phyloP scores from a whole-genome alignment of 2,113 vertebrate genomes.

The Megalops atlanticus region DNA sequence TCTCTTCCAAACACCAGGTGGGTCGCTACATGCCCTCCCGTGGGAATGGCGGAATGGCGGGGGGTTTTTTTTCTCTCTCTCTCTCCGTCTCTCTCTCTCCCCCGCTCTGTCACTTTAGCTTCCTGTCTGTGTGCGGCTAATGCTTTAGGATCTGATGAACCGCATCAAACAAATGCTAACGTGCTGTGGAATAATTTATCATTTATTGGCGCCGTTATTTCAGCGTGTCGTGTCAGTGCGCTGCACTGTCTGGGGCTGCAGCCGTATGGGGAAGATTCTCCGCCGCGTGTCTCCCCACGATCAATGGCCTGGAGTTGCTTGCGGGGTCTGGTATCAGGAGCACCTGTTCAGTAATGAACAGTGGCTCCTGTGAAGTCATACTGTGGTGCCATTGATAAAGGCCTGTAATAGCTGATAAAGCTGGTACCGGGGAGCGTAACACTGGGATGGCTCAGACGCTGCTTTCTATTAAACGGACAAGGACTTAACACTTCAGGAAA shows the following conservation, averaged over 20 bases:
- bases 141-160: neutral
- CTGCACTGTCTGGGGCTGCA: too few relatives aligned
- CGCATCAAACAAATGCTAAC: too few relatives aligned
- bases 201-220: too few relatives aligned
- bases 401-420: neutral
- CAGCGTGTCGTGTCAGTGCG: too few relatives aligned
- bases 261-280: too few relatives aligned
- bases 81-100: neutral
- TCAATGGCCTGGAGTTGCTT: too few relatives aligned
- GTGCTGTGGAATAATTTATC: too few relatives aligned
- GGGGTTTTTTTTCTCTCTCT: neutral
- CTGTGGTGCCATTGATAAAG: neutral
- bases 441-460: neutral
- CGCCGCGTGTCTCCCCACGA: too few relatives aligned
- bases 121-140: too few relatives aligned
- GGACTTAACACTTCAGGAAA: neutral
- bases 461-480: neutral
- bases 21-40: neutral
- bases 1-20: neutral
- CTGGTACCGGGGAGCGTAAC: neutral
- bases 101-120: neutral
- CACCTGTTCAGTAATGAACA: neutral
- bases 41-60: too few relatives aligned
- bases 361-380: neutral
- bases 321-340: too few relatives aligned